Percentiles rank a stretch among this genome's conserved stretches.
Conservation (phyloP, 1,140 invertebrate genomes). For the Drosophila willistoni region DNA sequence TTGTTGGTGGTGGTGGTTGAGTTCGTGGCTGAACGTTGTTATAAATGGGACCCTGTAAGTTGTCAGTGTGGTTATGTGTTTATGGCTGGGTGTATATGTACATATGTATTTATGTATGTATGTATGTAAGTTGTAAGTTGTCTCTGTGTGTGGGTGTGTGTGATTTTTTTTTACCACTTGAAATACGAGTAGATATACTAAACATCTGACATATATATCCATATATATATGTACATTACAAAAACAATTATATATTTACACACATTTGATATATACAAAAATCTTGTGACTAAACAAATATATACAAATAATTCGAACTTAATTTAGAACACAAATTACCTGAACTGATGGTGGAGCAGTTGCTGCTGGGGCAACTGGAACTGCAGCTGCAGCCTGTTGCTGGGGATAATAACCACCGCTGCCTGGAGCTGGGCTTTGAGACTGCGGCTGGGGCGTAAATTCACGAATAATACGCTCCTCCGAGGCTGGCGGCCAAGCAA, state of each 20-base stretch:
- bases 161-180: conserved; percentile 28
- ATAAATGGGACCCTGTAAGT: conserved; percentile 80
- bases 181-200: conserved; percentile 9
- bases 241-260: conserved; percentile 61
- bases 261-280: conserved; percentile 39
- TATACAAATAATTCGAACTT: conserved; percentile 30
- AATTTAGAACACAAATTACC: conserved; percentile 43
- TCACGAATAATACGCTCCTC: conserved; percentile 85
- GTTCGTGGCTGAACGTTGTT: conserved; percentile 70
- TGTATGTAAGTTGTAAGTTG: conserved; percentile 24
- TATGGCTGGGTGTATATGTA: conserved; percentile 24
- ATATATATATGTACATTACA: conserved; percentile 36
- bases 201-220: background rate
- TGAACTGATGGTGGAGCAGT: conserved; percentile 49
- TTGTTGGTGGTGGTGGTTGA: conserved; percentile 23
- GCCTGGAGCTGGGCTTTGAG: conserved; percentile 75
- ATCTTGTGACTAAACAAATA: conserved; percentile 21
- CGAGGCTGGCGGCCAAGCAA: conserved; percentile 91
- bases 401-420: conserved; percentile 66
- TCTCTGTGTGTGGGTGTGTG: conserved; percentile 23
- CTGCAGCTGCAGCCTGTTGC: conserved; percentile 18
- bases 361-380: conserved; percentile 29
- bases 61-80: conserved; percentile 53
- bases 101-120: conserved; percentile 21
- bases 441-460: conserved; percentile 84